phyloP scores from a whole-genome alignment of 1,140 invertebrate species.

The Papilio glaucus region DNA sequence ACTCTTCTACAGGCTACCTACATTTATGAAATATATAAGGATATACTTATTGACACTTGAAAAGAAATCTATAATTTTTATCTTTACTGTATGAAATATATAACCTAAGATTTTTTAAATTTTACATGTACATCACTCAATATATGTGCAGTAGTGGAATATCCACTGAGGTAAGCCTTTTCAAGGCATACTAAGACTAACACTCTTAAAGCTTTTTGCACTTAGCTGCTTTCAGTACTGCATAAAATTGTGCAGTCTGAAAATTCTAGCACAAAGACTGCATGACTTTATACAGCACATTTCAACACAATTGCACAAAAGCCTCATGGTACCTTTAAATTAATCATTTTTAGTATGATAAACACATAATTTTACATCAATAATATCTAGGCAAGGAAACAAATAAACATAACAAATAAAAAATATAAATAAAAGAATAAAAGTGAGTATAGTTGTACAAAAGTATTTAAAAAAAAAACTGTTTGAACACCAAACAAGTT shows the following conservation, averaged over 20 bases:
- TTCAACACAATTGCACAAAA: constrained; percentile 33
- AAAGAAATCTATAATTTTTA: constrained; percentile 17
- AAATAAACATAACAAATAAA: constrained; percentile 19
- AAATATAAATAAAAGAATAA: constrained; percentile 29
- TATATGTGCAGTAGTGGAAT: constrained; percentile 38
- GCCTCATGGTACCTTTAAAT: constrained; percentile 38
- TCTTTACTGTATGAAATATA: constrained; percentile 27
- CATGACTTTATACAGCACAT: constrained; percentile 29
- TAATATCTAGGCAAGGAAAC: constrained; percentile 6
- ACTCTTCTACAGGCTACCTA: neutral
- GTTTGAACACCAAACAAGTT: neutral
- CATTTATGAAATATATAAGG: neutral
- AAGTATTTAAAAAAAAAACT: constrained; percentile 14
- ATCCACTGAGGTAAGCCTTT: constrained; percentile 37
- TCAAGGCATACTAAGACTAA: constrained; percentile 36
- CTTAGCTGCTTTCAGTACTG: constrained; percentile 18
- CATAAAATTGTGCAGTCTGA: constrained; percentile 19
- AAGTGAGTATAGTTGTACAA: constrained; percentile 28
- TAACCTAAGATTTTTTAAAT: constrained; percentile 15
- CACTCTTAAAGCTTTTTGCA: constrained; percentile 36
- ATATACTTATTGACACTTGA: constrained; percentile 19
- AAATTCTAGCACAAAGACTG: neutral
- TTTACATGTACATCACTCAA: constrained; percentile 29
- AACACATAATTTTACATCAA: constrained; percentile 15
- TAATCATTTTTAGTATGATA: constrained; percentile 5